Evolutionary conservation across 2,888 invertebrate genomes (phyloP), one percentile per base, ranked within the genome.

Genomic region (Julus scanicus): DNA sequence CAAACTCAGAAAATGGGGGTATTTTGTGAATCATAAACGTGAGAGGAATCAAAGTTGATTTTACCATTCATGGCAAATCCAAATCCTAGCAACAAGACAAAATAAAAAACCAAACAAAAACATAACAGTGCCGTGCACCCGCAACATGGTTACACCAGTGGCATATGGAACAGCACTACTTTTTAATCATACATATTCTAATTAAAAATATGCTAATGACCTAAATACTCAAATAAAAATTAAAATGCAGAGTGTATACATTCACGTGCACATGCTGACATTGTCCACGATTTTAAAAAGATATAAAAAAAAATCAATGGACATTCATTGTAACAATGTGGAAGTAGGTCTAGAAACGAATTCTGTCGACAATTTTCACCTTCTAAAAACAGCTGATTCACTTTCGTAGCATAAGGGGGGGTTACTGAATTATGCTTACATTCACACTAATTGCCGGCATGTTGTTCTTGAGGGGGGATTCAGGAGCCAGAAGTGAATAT

Each of bases 191-290:
- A 71, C 29, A 29, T 71, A 71, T 71, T 71, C 71, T 71, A 71
- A 71, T 71, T 71, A 71, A 71, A 71, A 71, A 71, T 71, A 71
- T 71, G 71, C 71, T 71, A 71, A 71, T 71, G 71, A 71, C 71
- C 71, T 71, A 71, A 71, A 71, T 71, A 71, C 71, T 71, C 6
- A 11, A 29, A 20, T 29, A 71, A 20, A 71, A 71, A 71, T 71
- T 71, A 8, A 71, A 71, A 71, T 20, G n/a, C 71, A 71, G 71
- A 63, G 63, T 17, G 9, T 71, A 11, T 20, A 71, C 71, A 71
- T 20, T 71, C 20, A 29, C 20, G 29, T 11, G 71, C 71, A 29
- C 1, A 71, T 6, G 71, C 71, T 71, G 71, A 71, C 71, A 71
- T 71, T 71, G 71, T 71, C 71, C 71, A 71, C 71, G 71, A 71